Evolutionary conservation across 2,888 invertebrate species (phyloP).

Genomic region (Ophion ellenae): DNA sequence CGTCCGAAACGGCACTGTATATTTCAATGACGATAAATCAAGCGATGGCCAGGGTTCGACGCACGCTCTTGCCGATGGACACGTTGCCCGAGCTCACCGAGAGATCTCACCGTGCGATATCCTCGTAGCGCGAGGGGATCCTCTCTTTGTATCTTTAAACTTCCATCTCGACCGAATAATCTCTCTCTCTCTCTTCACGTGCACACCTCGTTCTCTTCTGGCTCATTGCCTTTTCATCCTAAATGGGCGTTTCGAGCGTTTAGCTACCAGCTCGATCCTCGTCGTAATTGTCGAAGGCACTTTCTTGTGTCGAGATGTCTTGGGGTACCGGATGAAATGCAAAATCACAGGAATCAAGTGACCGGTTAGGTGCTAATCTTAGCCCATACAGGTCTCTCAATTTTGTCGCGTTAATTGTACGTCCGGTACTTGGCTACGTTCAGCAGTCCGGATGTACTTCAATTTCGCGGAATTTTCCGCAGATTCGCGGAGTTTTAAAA

Average conservation of each 20-base stretch:
- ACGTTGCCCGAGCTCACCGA: slow-evolving; percentile 60
- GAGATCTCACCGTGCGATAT: slow-evolving; percentile 78
- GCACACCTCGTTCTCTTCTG: slow-evolving; percentile 16
- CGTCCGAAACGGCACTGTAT: slow-evolving; percentile 69
- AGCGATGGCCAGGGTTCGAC: slow-evolving; percentile 71
- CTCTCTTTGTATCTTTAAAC: slow-evolving; percentile 71
- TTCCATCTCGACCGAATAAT: slow-evolving; percentile 72
- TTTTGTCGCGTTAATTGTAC: slow-evolving; percentile 18
- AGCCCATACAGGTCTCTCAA: neutral
- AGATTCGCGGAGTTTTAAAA: slow-evolving; percentile 6
- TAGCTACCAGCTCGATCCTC: slow-evolving; percentile 42
- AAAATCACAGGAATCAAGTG: slow-evolving; percentile 5
- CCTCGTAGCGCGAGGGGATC: slow-evolving; percentile 68
- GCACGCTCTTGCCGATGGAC: slow-evolving; percentile 72
- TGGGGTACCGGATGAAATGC: neutral
- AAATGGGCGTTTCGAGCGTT: slow-evolving; percentile 43
- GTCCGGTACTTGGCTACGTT: slow-evolving; percentile 11
- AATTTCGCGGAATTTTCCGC: slow-evolving; percentile 17
- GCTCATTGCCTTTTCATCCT: slow-evolving; percentile 43
- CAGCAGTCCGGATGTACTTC: slow-evolving; percentile 13
- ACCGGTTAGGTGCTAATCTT: neutral
- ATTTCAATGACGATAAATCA: slow-evolving; percentile 81
- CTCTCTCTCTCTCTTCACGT: slow-evolving; percentile 48
- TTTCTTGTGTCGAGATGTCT: neutral
- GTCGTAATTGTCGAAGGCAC: slow-evolving; percentile 36